Evolutionary conservation across 2,113 vertebrate species (phyloP), one percentile per base, ranked within the genome.

Genomic region (Embiotoca jacksoni): DNA sequence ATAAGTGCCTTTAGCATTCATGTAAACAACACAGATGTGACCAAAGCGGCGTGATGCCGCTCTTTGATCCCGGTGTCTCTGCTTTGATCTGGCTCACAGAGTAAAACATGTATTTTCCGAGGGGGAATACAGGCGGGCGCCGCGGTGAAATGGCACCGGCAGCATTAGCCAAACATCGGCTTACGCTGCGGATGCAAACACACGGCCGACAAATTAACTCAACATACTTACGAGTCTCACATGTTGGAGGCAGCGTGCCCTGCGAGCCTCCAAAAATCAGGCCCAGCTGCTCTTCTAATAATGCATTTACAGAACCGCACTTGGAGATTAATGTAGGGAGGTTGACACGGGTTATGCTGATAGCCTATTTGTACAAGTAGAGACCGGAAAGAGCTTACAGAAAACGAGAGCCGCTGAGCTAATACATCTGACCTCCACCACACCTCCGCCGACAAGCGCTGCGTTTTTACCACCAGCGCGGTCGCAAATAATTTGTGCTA

Each of bases 21-120:
- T 92, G 93, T 95, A 94, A 95, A 95, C 94, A 95, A 94, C 95
- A 89, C 94, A 83, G 89, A 93, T 94, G 94, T 94, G 94, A 93
- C 94, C 93, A 89, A 85, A 93, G 92, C 89, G 64, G 84, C 81
- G 70, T 75, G 91, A 90, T 93, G 81, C 78, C 52, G 85, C 72
- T 87, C 92, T 95, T 95, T 95, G 95, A 95, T 95, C 94, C 93
- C 72, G 3, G 83, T 84, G 70, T 86, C 83, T 81, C 66, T 1
- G 85, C 94, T 95, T 95, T 95, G 93, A 95, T 95, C 94, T 92
- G 88, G 41, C 87, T 90, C 73, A 68, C 74, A 72, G 87, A 92
- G 88, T 93, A 85, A 94, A 94, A 94, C 91, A 94, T 94, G 86
- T 88, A 93, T 95, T 93, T 94, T 93, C 90, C 84, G 74, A 91